Evolutionary conservation across 2,797 vertebrate species (phyloP).

Genomic region (Percopsis omiscomaycus): DNA sequence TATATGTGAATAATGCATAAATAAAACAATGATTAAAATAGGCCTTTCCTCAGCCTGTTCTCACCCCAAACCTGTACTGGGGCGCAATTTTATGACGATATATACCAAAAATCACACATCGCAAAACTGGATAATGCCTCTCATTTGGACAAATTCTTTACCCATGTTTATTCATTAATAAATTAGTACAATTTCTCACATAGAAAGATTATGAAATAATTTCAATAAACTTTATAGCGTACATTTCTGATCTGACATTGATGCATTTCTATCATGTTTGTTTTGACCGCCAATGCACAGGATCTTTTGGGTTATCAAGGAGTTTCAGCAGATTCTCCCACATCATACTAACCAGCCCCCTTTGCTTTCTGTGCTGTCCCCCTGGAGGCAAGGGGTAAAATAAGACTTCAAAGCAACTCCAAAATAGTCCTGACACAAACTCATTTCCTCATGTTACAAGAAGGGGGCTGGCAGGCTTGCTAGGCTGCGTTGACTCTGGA

Average conservation of each 20-base stretch:
- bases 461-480: conserved; percentile 50
- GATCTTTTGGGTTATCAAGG: conserved; percentile 65
- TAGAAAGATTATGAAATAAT: conserved; percentile 17
- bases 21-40: conserved; percentile 30
- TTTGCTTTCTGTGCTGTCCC: conserved; percentile 63
- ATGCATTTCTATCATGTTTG: conserved; percentile 13
- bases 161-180: conserved; percentile 24
- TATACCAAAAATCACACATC: no score
- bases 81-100: no score
- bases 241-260: conserved; percentile 15
- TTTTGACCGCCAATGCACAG: conserved; percentile 52
- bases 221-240: conserved; percentile 3
- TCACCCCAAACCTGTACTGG: no score
- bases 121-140: no score
- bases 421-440: conserved; percentile 82
- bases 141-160: no score
- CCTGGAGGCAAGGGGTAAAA: conserved; percentile 74
- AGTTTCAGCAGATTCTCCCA: conserved; percentile 63
- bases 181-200: neutral
- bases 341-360: conserved; percentile 45
- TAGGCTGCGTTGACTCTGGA: conserved; percentile 58
- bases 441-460: conserved; percentile 79
- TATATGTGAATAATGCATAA: conserved; percentile 25
- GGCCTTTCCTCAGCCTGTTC: conserved; percentile 16
- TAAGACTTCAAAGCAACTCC: conserved; percentile 81